These are phyloP conservation scores for Neogobius melanostomus DNA, from an alignment of 2,113 vertebrate genomes.

Conservation along the genomic window DNA sequence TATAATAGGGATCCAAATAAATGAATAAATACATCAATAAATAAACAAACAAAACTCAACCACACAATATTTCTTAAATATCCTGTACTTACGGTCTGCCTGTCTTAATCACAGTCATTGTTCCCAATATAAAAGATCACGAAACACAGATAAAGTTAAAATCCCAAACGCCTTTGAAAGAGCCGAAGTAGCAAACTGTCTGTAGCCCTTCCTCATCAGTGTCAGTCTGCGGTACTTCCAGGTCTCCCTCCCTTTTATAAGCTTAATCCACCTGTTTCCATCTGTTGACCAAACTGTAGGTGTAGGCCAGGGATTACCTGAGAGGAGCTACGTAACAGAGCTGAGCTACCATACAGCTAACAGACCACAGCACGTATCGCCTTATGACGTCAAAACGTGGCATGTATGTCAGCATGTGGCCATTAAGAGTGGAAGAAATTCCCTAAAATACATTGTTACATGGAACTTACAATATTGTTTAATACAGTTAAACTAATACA, in stretches of 20 bases:
- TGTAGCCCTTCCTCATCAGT: slow-evolving; percentile 8
- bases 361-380: slow-evolving; percentile 14
- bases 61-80: not conserved
- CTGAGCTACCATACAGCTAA: slow-evolving; percentile 49
- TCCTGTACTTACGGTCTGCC: slow-evolving; percentile 71
- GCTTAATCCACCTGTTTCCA: slow-evolving; percentile 76
- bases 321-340: slow-evolving; percentile 35
- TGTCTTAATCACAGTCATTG: slow-evolving; percentile 74
- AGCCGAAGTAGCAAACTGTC: not conserved
- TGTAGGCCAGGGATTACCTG: slow-evolving; percentile 63
- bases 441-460: too few species aligned
- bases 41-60: not conserved
- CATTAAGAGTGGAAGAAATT: not conserved
- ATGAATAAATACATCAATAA: not conserved
- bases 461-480: too few species aligned
- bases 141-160: slow-evolving; percentile 2
- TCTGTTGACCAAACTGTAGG: slow-evolving; percentile 70
- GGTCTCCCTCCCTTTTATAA: slow-evolving; percentile 64
- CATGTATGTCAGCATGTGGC: not conserved
- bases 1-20: not conserved
- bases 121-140: slow-evolving; percentile 23
- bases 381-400: not conserved
- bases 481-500: too few species aligned
- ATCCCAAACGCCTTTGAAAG: not conserved
- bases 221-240: slow-evolving; percentile 20